Evolutionary conservation across 2,113 vertebrate genomes (phyloP).

Genomic region (Phaetusa simplex): DNA sequence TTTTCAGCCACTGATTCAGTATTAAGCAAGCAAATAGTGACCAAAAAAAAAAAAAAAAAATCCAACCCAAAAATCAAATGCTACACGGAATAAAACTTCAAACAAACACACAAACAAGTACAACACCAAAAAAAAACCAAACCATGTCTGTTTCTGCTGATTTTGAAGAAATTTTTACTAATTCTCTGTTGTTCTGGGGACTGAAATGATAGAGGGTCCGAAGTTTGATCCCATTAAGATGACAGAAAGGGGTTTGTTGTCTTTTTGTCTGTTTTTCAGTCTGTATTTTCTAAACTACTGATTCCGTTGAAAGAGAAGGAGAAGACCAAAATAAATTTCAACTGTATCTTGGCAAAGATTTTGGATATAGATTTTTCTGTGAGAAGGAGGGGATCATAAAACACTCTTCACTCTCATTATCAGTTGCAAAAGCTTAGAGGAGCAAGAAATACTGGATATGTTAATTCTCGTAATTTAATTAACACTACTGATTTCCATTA

Average conservation of each 20-base stretch:
- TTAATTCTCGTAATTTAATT: constrained; percentile 65
- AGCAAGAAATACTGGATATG: constrained; percentile 35
- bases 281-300: not conserved
- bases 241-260: accelerated
- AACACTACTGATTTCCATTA: constrained; percentile 59
- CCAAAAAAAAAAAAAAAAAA: not conserved
- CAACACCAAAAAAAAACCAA: accelerated
- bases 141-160: not conserved
- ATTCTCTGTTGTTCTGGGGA: not conserved
- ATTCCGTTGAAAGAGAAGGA: not conserved
- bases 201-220: not conserved
- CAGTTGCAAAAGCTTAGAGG: constrained; percentile 27
- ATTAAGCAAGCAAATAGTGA: not conserved
- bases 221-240: not conserved
- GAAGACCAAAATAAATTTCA: not conserved
- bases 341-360: not conserved
- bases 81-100: not conserved
- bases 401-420: constrained; percentile 5
- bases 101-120: not conserved
- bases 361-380: not conserved
- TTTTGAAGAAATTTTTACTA: not conserved
- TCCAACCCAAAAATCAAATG: not conserved
- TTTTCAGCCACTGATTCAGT: not conserved
- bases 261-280: not conserved
- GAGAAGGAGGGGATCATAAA: constrained; percentile 24